These are phyloP conservation scores for Trichopria drosophilae DNA, from an alignment of 2,888 invertebrate genomes.

Conservation along the genomic window DNA sequence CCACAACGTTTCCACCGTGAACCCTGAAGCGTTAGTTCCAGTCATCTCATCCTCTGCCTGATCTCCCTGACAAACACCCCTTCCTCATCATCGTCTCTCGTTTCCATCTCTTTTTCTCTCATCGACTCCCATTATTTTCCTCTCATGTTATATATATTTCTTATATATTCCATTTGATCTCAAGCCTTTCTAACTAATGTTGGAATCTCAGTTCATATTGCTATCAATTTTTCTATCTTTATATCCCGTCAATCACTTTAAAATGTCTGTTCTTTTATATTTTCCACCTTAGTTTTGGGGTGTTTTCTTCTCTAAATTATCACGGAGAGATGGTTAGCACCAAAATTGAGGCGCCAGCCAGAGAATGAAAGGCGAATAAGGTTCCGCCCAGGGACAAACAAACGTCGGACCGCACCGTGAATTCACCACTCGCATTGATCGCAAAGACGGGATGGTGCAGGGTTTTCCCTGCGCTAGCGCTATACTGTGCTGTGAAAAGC, in stretches of 20 bases:
- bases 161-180: neutral
- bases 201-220: too few relatives aligned
- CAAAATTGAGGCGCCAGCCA: neutral
- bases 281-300: too few relatives aligned
- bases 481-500: neutral
- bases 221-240: too few relatives aligned
- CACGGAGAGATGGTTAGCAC: too few relatives aligned
- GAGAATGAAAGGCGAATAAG: slow-evolving; percentile 2
- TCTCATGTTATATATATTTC: neutral
- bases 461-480: too few relatives aligned
- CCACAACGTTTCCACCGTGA: slow-evolving; percentile 37
- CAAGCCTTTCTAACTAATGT: too few relatives aligned
- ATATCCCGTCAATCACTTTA: too few relatives aligned
- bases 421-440: slow-evolving; percentile 1
- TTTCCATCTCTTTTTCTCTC: slow-evolving; percentile 14
- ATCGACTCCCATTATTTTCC: slow-evolving; percentile 10
- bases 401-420: slow-evolving; percentile 1
- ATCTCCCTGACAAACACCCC: neutral
- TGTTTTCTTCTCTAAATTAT: too few relatives aligned
- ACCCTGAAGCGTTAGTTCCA: slow-evolving; percentile 33
- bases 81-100: neutral
- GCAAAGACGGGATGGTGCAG: too few relatives aligned
- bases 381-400: slow-evolving; percentile 3
- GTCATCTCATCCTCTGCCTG: slow-evolving; percentile 23
- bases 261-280: too few relatives aligned